Percentiles rank a stretch among this genome's conserved stretches.
phyloP scores from a whole-genome alignment of 1,140 invertebrate species.

The Drosophila kepulauana region DNA sequence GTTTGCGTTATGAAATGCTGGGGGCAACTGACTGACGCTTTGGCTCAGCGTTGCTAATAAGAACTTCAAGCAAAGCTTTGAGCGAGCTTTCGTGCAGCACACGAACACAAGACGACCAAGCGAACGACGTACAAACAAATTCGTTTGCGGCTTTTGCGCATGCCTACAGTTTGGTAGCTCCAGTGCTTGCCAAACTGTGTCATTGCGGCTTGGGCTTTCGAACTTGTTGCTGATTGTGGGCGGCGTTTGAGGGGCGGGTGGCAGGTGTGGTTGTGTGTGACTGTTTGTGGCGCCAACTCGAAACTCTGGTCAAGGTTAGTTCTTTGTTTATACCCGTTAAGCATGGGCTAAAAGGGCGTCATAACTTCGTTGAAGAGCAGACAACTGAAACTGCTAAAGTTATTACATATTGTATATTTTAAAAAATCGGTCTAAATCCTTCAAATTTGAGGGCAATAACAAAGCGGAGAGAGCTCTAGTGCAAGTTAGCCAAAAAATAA shows the following conservation, averaged over 20 bases:
- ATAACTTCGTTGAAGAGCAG: too few species aligned
- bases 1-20: constrained; percentile 56
- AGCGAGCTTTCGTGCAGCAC: constrained; percentile 38
- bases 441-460: too few species aligned
- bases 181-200: constrained; percentile 46
- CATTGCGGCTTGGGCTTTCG: constrained; percentile 29
- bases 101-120: background rate
- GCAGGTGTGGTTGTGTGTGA: background rate
- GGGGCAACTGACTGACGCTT: constrained; percentile 58
- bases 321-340: constrained; percentile 10
- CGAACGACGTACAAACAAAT: background rate
- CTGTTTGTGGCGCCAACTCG: constrained; percentile 28
- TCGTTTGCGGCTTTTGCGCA: constrained; percentile 33
- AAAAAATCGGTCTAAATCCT: too few species aligned
- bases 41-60: constrained; percentile 57
- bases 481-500: too few species aligned
- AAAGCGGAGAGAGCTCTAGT: too few species aligned
- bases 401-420: too few species aligned
- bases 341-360: too few species aligned
- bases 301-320: constrained; percentile 40
- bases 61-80: constrained; percentile 68
- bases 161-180: constrained; percentile 28
- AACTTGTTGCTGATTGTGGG: constrained; percentile 61
- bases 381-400: too few species aligned
- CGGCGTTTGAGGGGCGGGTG: constrained; percentile 2